Base-by-base conservation (phyloP, 2,113 vertebrate genomes). In the Epinephelus cyanopodus region DNA sequence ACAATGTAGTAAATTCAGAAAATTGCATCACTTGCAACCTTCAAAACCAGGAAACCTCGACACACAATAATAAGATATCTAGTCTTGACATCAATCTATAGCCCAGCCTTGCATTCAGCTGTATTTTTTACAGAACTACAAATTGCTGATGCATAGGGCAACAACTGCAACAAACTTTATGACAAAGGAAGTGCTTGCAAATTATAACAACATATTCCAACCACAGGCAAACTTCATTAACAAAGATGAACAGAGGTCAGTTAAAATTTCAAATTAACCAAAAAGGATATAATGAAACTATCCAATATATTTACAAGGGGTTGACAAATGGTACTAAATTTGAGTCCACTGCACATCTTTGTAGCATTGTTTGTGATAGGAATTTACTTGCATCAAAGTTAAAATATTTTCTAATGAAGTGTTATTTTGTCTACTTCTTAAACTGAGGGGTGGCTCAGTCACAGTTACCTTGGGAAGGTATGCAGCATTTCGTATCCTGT, bases 391-490 rank as follows among this genome's bases (percentile, higher is more conserved):
- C 15, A 19, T 57, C 2, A 25, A 57, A 15, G 12, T 25, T 57
- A 6, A 25, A 19, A 37, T 37, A 37, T 15, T 37, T 15, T 69
- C 27, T 53, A 33, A 54, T 25, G 1, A 5, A 8, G 37, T 21
- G 17, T 15, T 29, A 23, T 12, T 50, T 53, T 29, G 14, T 45
- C 69, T 9, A n/a, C 25, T 37, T n/a, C 19, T n/a, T 13, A 64
- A 3, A 39, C 47, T 18, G 23, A 37, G 8, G 3, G 33, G 29
- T 42, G 39, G 19, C 25, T 14, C 42, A 66, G 12, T 48, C 17
- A 11, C 39, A 21, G 25, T 96, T 94, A 98, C 98, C 95, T 96
- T 98, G 53, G 97, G 92, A 54, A 98, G 93, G 84, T 96, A 95
- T 42, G 96, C 77, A 37, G 97, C 96, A 33, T 97, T 97, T 42